Base-by-base conservation (phyloP, 2,113 vertebrate species). In the Emberiza fucata region DNA sequence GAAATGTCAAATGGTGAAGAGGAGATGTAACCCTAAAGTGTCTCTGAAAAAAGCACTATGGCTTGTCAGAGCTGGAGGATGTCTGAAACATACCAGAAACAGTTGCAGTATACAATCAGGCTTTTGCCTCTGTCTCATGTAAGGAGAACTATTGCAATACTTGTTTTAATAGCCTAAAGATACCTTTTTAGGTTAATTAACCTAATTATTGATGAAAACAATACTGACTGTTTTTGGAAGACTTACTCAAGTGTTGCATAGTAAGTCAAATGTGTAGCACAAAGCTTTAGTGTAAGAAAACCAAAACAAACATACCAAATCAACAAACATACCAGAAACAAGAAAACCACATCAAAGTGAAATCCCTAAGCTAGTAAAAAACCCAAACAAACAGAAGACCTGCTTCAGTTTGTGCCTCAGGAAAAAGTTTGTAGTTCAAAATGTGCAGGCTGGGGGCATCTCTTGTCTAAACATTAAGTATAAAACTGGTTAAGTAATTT, bases 41-140 rank as follows among this genome's bases (percentile, higher is more conserved):
- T 5, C 37, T 65, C 11, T 1, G 1, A 40, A 60, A 70, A 27
- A 61, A 47, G 20, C 3, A 0, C 5, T 59, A 0, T 39, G 53
- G 7, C n/a, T 39, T 79, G 28, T 66, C 31, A 61, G 19, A 57
- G 45, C 35, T 81, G 50, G 29, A 40, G 23, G 12, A 24, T 6
- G 45, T 14, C 60, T 65, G 79, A 48, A 90, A 65, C 13, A 7
- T 24, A 42, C 2, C 9, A 29, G n/a, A 56, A 91, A 18, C 6
- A 33, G 10, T 35, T 81, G 8, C 56, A 85, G 47, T 21, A 3
- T 37, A 11, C 22, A 56, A 9, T 48, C 10, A 61, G 50, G 37
- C 40, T 22, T 60, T 81, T 83, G 18, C 6, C 3, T 24, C 19
- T 27, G 9, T 69, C 14, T 87, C 25, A 11, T 48, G 6, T n/a